Conservation (phyloP, 1,140 invertebrate species). For the Caenorhabditis tropicalis region DNA sequence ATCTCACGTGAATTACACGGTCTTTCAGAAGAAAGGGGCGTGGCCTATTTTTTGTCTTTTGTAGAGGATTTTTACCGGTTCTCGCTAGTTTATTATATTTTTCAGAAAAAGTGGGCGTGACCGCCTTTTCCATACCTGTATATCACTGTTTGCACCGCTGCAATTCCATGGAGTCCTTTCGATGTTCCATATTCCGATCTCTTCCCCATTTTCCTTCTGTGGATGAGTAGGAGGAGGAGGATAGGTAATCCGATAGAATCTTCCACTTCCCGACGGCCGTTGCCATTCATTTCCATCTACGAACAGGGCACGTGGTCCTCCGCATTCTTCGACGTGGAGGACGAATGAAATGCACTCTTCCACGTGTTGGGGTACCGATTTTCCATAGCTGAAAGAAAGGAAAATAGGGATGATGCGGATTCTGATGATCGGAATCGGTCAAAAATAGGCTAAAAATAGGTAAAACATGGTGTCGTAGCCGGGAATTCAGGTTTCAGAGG, state of each 20-base stretch:
- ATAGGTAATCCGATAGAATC: not conserved
- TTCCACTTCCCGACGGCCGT: slow-evolving; percentile 8
- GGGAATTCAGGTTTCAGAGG: no score
- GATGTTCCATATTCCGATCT: not conserved
- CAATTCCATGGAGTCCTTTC: not conserved
- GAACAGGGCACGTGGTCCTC: not conserved
- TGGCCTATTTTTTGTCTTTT: no score
- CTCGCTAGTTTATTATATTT: no score
- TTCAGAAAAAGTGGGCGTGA: not conserved
- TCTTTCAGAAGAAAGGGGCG: no score
- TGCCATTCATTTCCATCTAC: slow-evolving; percentile 29
- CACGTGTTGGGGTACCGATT: not conserved
- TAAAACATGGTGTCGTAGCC: no score
- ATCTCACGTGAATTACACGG: no score
- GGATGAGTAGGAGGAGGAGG: no score
- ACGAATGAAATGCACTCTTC: slow-evolving; percentile 45
- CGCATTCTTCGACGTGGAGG: not conserved
- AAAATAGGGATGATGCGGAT: not conserved
- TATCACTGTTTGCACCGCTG: not conserved
- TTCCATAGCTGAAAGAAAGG: slow-evolving; percentile 32
- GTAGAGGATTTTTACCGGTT: no score
- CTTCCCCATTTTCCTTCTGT: no score
- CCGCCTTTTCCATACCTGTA: not conserved
- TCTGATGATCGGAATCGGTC: not conserved
- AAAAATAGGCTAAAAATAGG: not conserved